A percentile compares a stretch with the other conserved stretches of the same genome.
Conservation (phyloP, 1,140 invertebrate genomes). For the Gryon sp. region DNA sequence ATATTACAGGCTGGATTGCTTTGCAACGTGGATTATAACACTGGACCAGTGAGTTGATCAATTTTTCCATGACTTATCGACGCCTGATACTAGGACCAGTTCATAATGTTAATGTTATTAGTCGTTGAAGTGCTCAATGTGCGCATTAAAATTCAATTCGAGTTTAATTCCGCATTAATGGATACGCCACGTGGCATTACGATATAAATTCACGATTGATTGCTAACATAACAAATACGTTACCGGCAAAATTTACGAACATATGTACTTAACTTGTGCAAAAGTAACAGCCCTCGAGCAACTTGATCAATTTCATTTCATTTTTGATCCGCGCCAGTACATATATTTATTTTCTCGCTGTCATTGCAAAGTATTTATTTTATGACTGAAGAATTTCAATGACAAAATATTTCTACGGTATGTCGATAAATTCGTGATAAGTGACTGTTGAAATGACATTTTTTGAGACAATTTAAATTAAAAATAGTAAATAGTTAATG, state of each 20-base stretch:
- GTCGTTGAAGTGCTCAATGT: conserved; percentile 24
- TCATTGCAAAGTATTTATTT: no score
- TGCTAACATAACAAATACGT: conserved; percentile 16
- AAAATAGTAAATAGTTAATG: no score
- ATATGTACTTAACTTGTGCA: no score
- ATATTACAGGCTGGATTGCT: conserved; percentile 23
- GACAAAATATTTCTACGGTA: no score
- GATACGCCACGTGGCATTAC: conserved; percentile 37
- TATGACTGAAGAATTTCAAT: no score
- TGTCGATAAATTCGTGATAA: no score
- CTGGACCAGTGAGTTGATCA: conserved; percentile 21
- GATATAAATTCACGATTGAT: conserved; percentile 32
- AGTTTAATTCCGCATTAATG: conserved; percentile 47
- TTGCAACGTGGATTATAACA: conserved; percentile 7
- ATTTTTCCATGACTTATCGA: conserved; percentile 25
- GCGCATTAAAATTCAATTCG: conserved; percentile 41
- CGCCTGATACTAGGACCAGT: conserved; percentile 29
- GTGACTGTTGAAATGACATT: no score
- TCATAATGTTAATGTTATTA: conserved; percentile 43
- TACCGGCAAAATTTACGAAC: neutral
- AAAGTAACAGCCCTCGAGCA: no score
- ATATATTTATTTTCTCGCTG: no score
- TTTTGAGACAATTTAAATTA: no score
- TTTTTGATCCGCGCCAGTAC: no score
- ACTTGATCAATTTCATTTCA: no score